Base-by-base conservation (phyloP, 1,140 invertebrate genomes). In the Leucophenga varia region DNA sequence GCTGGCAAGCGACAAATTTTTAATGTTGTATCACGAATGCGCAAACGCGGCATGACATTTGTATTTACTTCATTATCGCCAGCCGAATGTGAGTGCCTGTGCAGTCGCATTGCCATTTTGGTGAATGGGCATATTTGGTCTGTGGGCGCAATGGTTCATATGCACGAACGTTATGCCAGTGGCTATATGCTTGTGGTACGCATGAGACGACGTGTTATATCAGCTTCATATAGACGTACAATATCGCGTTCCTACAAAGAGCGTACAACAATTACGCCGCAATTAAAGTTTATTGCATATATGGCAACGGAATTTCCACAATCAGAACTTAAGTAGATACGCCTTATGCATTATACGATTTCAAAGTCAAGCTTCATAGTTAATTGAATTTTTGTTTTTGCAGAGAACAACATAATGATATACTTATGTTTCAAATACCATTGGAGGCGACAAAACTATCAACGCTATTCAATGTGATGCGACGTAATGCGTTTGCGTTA, bases 21-120 rank as follows among this genome's bases (percentile, higher is more conserved):
- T 84, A 79, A 82, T 53, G 81, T 86, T 0, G 80, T 86, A 36
- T 63, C 59, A 1, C 52, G 49, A 2, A 71, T 69, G 18, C 59
- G 59, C 3, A 20, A 36, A 0, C 31, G 49, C 7, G 70, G 70
- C 9, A 28, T 25, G 63, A 83, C 84, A 43, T 81, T 89, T 40
- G 78, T 90, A 44, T 78, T 88, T 10, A 89, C 88, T 7, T 88
- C 86, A 7, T 86, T 89, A 61, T 86, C 83, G 43, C 84, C 86
- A 81, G 83, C 88, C 68, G 87, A 89, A 73, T 90, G 88, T 72
- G 91, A 95, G 76, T 87, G 86, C 4, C 77, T 94, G 10, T 95
- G 91, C 61, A 84, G 85, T 21, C 72, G 87, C 31, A 74, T 91
- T 16, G 88, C 87, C 3, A 86, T 94, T 34, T 90, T 95, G 85